These are phyloP conservation scores for Dermochelys coriacea DNA, from an alignment of 2,797 vertebrate species.

Conservation along the genomic window DNA sequence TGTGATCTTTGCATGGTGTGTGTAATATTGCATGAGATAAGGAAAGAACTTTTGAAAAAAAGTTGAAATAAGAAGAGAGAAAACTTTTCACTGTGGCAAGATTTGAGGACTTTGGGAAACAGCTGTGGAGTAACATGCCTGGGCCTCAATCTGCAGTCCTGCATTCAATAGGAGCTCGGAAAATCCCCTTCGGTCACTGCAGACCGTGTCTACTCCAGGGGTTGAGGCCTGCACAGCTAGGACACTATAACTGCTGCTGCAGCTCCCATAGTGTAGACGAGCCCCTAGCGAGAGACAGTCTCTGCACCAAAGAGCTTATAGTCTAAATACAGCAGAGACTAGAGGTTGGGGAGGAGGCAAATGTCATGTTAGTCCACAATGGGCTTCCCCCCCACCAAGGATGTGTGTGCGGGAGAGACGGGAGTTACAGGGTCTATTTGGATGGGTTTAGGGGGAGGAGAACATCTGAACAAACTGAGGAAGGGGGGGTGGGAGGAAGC, in stretches of 20 bases:
- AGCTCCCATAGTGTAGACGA: not conserved
- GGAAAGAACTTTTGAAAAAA: not conserved
- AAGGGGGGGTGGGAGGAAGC: no score
- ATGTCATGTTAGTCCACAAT: not conserved
- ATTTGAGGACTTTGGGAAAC: constrained; percentile 22
- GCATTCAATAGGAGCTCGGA: not conserved
- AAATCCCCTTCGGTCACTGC: not conserved
- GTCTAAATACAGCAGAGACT: not conserved
- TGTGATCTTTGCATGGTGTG: not conserved
- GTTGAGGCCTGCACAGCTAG: no score
- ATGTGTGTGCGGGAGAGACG: not conserved
- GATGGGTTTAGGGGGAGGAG: no score
- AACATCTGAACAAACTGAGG: no score
- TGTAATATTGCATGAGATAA: constrained; percentile 1
- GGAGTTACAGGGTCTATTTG: not conserved
- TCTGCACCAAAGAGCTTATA: not conserved
- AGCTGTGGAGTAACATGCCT: not conserved
- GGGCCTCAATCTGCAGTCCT: constrained; percentile 34
- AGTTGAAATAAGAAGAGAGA: not conserved
- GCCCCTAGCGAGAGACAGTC: not conserved
- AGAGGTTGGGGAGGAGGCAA: not conserved
- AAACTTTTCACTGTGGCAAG: constrained; percentile 17
- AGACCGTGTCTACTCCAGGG: no score
- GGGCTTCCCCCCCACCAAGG: not conserved
- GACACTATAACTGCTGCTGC: not conserved